A percentile compares a stretch with the other conserved stretches of the same genome.
These are phyloP conservation scores for Parelbella ahira DNA, from an alignment of 2,888 invertebrate genomes.

Conservation along the genomic window DNA sequence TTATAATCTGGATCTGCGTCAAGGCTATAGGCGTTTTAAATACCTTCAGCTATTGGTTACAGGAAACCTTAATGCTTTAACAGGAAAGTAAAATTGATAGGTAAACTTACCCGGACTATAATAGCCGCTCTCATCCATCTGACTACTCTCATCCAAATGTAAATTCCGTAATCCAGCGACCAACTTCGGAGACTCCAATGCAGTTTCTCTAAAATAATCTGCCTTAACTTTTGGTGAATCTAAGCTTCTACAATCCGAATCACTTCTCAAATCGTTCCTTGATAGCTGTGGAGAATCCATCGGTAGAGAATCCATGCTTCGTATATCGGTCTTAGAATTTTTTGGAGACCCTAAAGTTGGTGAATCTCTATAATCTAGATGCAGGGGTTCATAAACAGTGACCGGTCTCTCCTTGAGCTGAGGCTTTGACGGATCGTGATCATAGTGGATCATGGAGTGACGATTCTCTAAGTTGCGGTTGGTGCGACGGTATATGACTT, in stretches of 20 bases:
- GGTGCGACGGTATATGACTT: slow-evolving; percentile 63
- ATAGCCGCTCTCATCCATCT: slow-evolving; percentile 76
- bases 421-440: slow-evolving; percentile 64
- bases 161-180: slow-evolving; percentile 66
- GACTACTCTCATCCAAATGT: slow-evolving; percentile 69
- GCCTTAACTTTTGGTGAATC: slow-evolving; percentile 69
- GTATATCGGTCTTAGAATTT: slow-evolving; percentile 59
- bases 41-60: too few relatives aligned
- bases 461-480: slow-evolving; percentile 67
- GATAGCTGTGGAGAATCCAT: slow-evolving; percentile 71
- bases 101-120: slow-evolving; percentile 62
- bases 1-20: too few relatives aligned
- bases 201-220: slow-evolving; percentile 63
- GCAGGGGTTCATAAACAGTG: slow-evolving; percentile 70
- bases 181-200: slow-evolving; percentile 63
- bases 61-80: too few relatives aligned
- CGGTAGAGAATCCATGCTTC: slow-evolving; percentile 68
- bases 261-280: slow-evolving; percentile 60
- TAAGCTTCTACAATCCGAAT: slow-evolving; percentile 64
- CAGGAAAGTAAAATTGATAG: not conserved
- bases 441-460: slow-evolving; percentile 77
- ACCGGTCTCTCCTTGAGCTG: slow-evolving; percentile 65
- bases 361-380: slow-evolving; percentile 68
- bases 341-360: slow-evolving; percentile 67
- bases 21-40: too few relatives aligned